Evolutionary conservation across 2,888 invertebrate species (phyloP).

Genomic region (Ornithoptera alexandrae): DNA sequence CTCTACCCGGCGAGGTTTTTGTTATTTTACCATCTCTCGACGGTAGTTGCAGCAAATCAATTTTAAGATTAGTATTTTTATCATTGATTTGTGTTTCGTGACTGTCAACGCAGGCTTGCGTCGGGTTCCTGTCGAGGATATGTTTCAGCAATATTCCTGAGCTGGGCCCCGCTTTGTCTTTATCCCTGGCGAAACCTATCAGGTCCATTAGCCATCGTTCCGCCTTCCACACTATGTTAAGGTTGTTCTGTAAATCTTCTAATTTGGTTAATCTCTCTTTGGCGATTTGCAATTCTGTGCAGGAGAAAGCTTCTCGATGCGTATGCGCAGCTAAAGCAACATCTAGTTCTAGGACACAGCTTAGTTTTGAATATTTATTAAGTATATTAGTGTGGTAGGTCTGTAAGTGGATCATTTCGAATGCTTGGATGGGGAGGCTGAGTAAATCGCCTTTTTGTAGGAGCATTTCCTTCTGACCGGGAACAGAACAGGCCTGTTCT

Average conservation of each 20-base stretch:
- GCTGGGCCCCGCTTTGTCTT: constrained; percentile 65
- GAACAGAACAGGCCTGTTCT: constrained; percentile 95
- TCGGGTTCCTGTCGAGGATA: constrained; percentile 61
- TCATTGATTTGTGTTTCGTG: constrained; percentile 68
- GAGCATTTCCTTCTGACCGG: constrained; percentile 91
- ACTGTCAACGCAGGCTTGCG: constrained; percentile 51
- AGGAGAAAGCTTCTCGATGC: constrained; percentile 96
- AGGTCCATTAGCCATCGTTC: constrained; percentile 98
- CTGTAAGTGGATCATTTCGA: constrained; percentile 96
- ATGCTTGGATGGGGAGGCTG: constrained; percentile 95
- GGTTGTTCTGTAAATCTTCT: constrained; percentile 89
- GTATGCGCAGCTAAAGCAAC: constrained; percentile 94
- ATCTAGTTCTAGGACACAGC: constrained; percentile 95
- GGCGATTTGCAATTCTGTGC: constrained; percentile 90
- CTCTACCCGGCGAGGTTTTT: constrained; percentile 88
- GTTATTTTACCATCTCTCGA: constrained; percentile 86
- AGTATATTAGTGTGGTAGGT: constrained; percentile 96
- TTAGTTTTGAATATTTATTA: constrained; percentile 93
- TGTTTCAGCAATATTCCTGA: constrained; percentile 75
- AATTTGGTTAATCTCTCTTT: constrained; percentile 91
- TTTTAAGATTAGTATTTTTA: constrained; percentile 64
- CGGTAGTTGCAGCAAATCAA: constrained; percentile 82
- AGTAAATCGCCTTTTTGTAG: constrained; percentile 91
- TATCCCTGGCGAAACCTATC: constrained; percentile 94
- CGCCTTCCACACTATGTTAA: constrained; percentile 95